phyloP scores from a whole-genome alignment of 1,140 invertebrate genomes.

The Pogonognathellus flavescens region DNA sequence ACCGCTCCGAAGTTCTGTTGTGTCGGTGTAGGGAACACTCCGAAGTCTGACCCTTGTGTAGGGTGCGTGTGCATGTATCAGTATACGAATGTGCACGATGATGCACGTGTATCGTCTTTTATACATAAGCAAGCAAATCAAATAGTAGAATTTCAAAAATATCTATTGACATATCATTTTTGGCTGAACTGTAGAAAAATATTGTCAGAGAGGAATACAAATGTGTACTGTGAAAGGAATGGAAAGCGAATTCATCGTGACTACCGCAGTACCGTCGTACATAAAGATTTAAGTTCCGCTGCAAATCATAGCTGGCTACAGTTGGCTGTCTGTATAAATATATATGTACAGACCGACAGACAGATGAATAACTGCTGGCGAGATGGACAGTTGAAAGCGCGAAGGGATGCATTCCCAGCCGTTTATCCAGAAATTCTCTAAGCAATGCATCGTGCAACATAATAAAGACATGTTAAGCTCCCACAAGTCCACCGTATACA shows the following conservation, averaged over 20 bases:
- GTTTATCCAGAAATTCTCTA: neutral
- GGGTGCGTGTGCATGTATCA: slow-evolving; percentile 1
- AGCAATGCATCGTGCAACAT: no score
- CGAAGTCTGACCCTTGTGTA: neutral
- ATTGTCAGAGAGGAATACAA: slow-evolving; percentile 1
- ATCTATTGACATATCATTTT: slow-evolving; percentile 44
- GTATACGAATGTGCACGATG: no score
- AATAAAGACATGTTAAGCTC: no score
- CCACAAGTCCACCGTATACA: no score
- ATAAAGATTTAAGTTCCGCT: slow-evolving; percentile 1
- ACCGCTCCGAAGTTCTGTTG: neutral
- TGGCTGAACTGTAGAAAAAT: neutral
- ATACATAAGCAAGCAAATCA: neutral
- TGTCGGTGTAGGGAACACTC: neutral
- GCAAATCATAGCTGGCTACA: slow-evolving; percentile 9
- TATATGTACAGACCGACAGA: no score
- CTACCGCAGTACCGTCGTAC: neutral
- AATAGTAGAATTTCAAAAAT: neutral
- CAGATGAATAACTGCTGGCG: slow-evolving; percentile 28
- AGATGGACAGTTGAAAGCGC: slow-evolving; percentile 21
- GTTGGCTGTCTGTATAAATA: no score
- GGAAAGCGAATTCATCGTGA: slow-evolving; percentile 3
- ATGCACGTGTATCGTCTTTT: neutral
- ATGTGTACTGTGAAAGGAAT: slow-evolving; percentile 1
- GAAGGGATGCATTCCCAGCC: slow-evolving; percentile 14